A percentile compares a stretch with the other conserved stretches of the same genome.
phyloP scores from a whole-genome alignment of 2,113 vertebrate species.

The Corythoichthys intestinalis region DNA sequence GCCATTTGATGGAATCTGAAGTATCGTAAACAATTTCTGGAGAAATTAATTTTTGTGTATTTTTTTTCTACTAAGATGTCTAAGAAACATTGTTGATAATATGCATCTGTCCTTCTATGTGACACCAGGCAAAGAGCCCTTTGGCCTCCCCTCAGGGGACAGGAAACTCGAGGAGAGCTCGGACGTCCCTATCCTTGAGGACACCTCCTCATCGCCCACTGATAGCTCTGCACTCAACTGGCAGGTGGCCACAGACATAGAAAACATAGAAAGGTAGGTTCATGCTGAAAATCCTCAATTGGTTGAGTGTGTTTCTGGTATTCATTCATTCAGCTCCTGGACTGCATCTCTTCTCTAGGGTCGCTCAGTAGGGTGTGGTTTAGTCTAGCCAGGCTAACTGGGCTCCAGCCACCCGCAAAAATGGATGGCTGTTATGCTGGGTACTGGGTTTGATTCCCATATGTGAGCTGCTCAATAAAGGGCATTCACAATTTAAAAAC shows the following conservation, averaged over 20 bases:
- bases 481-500: too few relatives aligned
- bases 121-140: conserved; percentile 78
- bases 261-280: conserved; percentile 87
- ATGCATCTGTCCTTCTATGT: not conserved
- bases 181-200: conserved; percentile 88
- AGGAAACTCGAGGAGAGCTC: conserved; percentile 82
- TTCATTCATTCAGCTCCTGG: too few relatives aligned
- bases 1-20: not conserved
- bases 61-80: not conserved
- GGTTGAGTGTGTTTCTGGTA: not conserved
- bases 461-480: too few relatives aligned
- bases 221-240: conserved; percentile 84
- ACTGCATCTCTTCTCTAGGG: too few relatives aligned
- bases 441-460: too few relatives aligned
- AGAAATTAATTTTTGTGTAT: not conserved
- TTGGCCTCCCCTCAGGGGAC: conserved; percentile 71
- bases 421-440: too few relatives aligned
- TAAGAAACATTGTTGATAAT: not conserved
- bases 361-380: too few relatives aligned
- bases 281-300: not conserved
- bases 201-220: conserved; percentile 80
- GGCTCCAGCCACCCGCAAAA: too few relatives aligned
- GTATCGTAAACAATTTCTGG: not conserved
- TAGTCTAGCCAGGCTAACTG: too few relatives aligned
- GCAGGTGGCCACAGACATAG: conserved; percentile 91